Evolutionary conservation across 2,888 invertebrate genomes (phyloP), one percentile per base, ranked within the genome.

Genomic region (Oscheius sp.): DNA sequence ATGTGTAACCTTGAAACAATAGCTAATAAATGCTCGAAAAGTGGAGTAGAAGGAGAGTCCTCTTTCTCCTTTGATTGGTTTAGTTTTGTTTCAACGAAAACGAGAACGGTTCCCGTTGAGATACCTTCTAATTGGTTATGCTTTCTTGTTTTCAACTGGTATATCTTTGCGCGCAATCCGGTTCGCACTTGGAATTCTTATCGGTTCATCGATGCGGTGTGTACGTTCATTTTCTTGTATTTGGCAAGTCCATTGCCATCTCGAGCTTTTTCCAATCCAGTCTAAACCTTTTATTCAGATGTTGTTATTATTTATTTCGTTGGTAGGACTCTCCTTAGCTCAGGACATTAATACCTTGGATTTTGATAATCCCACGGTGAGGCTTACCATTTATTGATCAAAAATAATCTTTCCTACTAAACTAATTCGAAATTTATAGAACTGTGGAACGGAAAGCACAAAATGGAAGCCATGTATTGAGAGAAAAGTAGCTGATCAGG

Each of bases 391-490:
- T 20, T 48, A 12, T 23, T 23, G 4, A 12, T 20, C 3, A 25
- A 25, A 12, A 3, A 17, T 23, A 48, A 48, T 48, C 20, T 48
- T 48, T 20, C 12, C 15, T 25, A 48, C 3, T 48, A 48, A 25
- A 15, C 10, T 4, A 3, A 4, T 48, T n/a, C 4, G 20, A 42
- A 42, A 8, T 20, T 50, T 78, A 42, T 33, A 84, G 84, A 85
- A 82, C 57, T 85, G 85, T 65, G 85, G 85, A 52, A 83, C 75
- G 12, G 79, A 81, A 64, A 80, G 69, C 39, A 74, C 72, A 45
- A 80, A 83, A 63, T 85, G 85, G 85, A 85, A 85, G 74, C 84
- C 85, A n/a, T 85, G 85, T 70, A 84, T 85, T 61, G 85, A 85
- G 70, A 71, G 85, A 25, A 84, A 84, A 68, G 77, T 85, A 23